A percentile compares a stretch with the other conserved stretches of the same genome.
Evolutionary conservation across 1,140 invertebrate genomes (phyloP).

Genomic region (Halesus radiatus): DNA sequence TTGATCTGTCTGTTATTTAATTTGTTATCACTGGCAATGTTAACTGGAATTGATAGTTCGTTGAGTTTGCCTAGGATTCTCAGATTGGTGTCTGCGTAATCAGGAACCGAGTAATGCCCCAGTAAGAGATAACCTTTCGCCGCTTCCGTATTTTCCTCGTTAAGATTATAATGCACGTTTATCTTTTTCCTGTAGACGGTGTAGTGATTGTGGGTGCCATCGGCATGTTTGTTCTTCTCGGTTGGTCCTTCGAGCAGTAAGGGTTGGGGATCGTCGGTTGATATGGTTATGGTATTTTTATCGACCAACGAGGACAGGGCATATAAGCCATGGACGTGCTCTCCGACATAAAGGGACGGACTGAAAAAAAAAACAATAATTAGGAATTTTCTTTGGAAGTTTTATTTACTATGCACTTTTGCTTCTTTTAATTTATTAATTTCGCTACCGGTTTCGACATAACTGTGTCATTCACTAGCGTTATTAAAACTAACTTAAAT

Average conservation of each 20-base stretch:
- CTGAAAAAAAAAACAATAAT: conserved; percentile 70
- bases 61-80: conserved; percentile 56
- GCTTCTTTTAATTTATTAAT: too few species aligned
- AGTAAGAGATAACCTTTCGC: conserved; percentile 69
- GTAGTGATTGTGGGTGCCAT: conserved; percentile 60
- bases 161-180: conserved; percentile 68
- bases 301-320: conserved; percentile 93
- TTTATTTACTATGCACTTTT: too few species aligned
- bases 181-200: conserved; percentile 65
- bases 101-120: conserved; percentile 87
- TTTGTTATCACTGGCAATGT: conserved; percentile 36
- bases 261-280: conserved; percentile 72
- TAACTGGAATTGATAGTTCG: conserved; percentile 34
- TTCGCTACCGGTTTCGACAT: too few species aligned
- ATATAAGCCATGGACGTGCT: conserved; percentile 89
- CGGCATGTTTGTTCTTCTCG: conserved; percentile 59
- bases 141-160: conserved; percentile 63
- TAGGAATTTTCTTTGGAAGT: too few species aligned
- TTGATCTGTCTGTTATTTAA: conserved; percentile 38
- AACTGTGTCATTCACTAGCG: too few species aligned
- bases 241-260: conserved; percentile 80
- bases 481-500: too few species aligned
- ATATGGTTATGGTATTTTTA: conserved; percentile 82
- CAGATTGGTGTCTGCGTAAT: conserved; percentile 63
- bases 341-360: conserved; percentile 94